A percentile compares a stretch with the other conserved stretches of the same genome.
phyloP scores from a whole-genome alignment of 1,140 invertebrate species.

The Zaprionus capensis region DNA sequence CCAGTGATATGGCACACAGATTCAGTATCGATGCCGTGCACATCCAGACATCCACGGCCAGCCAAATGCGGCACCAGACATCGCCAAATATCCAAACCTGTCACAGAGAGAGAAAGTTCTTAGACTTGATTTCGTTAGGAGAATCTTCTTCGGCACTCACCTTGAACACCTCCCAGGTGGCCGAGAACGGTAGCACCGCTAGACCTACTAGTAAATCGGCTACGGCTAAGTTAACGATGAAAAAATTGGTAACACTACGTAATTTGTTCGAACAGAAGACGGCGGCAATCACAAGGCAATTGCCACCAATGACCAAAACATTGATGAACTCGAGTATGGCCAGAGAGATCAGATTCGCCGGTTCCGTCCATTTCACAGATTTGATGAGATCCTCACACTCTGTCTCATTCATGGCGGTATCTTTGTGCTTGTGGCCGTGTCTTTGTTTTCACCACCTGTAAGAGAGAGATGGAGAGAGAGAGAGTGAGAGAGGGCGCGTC shows the following conservation, averaged over 20 bases:
- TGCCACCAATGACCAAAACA: constrained; percentile 94
- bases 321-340: constrained; percentile 92
- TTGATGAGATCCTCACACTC: constrained; percentile 90
- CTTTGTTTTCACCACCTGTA: constrained; percentile 79
- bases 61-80: constrained; percentile 96
- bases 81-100: constrained; percentile 97
- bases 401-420: constrained; percentile 88
- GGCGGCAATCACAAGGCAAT: constrained; percentile 95
- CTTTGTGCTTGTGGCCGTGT: constrained; percentile 69
- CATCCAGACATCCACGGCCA: constrained; percentile 98
- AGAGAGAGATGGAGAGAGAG: constrained; percentile 15
- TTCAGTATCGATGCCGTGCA: constrained; percentile 97
- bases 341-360: constrained; percentile 89
- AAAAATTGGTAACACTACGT: constrained; percentile 96
- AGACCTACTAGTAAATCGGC: constrained; percentile 96
- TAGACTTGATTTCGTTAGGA: background rate
- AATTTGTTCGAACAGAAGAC: constrained; percentile 95
- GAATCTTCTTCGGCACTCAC: constrained; percentile 84
- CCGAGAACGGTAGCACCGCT: constrained; percentile 95
- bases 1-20: constrained; percentile 95
- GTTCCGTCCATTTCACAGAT: constrained; percentile 91
- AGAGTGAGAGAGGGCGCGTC: constrained; percentile 4
- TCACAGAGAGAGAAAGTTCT: background rate
- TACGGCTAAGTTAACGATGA: constrained; percentile 96
- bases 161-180: constrained; percentile 95